A percentile compares a stretch with the other conserved stretches of the same genome.
Evolutionary conservation across 2,113 vertebrate species (phyloP).

Genomic region (Gobio gobio): DNA sequence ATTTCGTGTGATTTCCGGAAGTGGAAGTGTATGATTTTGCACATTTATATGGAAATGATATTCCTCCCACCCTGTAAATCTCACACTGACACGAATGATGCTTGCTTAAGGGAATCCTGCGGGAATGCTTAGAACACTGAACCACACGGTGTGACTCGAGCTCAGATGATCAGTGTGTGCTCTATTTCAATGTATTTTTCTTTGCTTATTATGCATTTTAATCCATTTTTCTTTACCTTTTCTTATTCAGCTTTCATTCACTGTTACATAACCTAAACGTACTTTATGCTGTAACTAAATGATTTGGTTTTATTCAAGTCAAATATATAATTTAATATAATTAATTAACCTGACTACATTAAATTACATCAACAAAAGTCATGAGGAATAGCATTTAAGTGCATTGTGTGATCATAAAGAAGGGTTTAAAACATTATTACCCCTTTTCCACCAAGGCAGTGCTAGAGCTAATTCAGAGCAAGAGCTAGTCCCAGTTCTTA

Average conservation of each 20-base stretch:
- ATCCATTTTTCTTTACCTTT: neutral
- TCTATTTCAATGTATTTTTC: neutral
- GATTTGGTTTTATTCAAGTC: neutral
- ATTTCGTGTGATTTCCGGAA: constrained; percentile 5
- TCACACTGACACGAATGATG: constrained; percentile 16
- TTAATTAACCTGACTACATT: neutral
- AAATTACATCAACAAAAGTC: neutral
- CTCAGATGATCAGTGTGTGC: neutral
- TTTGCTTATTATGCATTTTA: neutral
- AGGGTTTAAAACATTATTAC: neutral
- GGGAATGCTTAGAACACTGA: neutral
- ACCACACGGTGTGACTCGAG: neutral
- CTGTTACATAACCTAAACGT: neutral
- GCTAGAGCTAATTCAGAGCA: no score
- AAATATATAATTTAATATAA: neutral
- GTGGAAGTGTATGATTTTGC: neutral
- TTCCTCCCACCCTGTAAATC: constrained; percentile 18
- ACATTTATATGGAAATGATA: constrained; percentile 28
- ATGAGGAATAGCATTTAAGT: neutral
- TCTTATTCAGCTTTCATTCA: neutral
- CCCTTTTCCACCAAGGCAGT: no score
- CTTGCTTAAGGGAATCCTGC: constrained; percentile 5
- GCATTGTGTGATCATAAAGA: neutral
- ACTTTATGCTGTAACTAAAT: neutral
- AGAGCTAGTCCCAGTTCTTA: no score